Conservation (phyloP, 2,797 vertebrate species). For the Typhlichthys subterraneus region DNA sequence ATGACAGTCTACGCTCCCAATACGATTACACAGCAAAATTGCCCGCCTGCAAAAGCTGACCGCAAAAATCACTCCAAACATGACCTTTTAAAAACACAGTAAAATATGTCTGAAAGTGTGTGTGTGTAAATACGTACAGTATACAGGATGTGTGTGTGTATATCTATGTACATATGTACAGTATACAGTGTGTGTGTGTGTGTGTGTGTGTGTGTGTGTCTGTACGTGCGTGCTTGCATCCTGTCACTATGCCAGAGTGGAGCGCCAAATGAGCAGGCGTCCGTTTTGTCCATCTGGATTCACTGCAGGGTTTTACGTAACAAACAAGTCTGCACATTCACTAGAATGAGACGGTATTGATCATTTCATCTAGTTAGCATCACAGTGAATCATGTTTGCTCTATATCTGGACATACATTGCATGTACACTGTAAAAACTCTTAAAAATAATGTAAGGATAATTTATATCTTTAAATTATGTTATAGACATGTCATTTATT, state of each 20-base stretch:
- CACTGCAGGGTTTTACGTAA: slow-evolving; percentile 49
- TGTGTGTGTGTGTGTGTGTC: slow-evolving; percentile 8
- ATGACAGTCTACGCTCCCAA: slow-evolving; percentile 4
- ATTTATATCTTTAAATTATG: too few species aligned
- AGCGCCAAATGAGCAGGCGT: slow-evolving; percentile 32
- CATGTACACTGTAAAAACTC: too few species aligned
- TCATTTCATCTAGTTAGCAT: slow-evolving; percentile 28
- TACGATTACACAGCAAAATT: too few species aligned
- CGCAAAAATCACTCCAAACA: too few species aligned
- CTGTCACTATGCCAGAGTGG: slow-evolving; percentile 5
- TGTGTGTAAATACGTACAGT: too few species aligned
- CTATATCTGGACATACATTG: too few species aligned
- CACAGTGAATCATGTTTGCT: slow-evolving; percentile 13
- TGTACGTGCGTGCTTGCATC: background rate
- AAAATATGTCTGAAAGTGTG: too few species aligned
- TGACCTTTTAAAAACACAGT: too few species aligned
- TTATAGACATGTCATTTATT: too few species aligned
- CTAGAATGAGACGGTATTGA: slow-evolving; percentile 42
- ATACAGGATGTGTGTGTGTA: background rate
- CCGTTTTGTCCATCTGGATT: slow-evolving; percentile 49
- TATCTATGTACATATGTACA: background rate
- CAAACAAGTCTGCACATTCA: slow-evolving; percentile 21
- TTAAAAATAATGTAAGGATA: too few species aligned
- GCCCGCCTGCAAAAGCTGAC: too few species aligned
- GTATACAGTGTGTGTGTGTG: slow-evolving; percentile 3